Evolutionary conservation across 2,797 vertebrate genomes (phyloP), one percentile per base, ranked within the genome.

Genomic region (Rhinogobio ventralis): DNA sequence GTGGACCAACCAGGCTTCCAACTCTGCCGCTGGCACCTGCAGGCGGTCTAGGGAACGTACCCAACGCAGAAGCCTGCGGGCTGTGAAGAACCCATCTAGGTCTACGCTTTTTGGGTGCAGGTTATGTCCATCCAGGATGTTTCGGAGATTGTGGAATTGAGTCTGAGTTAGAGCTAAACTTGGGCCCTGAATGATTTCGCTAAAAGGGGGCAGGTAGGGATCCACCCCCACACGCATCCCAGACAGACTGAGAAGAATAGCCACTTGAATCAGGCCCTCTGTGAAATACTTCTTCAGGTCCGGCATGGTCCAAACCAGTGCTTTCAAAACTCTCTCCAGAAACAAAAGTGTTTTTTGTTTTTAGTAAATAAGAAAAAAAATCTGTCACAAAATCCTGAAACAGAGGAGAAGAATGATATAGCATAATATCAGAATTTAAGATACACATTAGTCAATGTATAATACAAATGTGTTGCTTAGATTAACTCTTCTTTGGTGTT

Each of bases 271-370:
- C 19, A 99, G 96, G 89, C 97, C 97, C 91, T 99, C 97, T 0
- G 95, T 97, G 92, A 99, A 96, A 93, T 97, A 97, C 90, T 99
- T 98, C 94, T 99, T 99, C 89, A 98, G 91, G 93, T 95, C 95
- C 92, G 96, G 87, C 89, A 89, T 89, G 68, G 36, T 39, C 77
- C 10, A 49, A 60, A 78, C 64, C 64, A 30, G 10, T 53, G 3
- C 72, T 53, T 69, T 45, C 55, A 77, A 60, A 45, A 60, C 33
- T 33, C 28, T 42, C 74, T 76, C 13, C 55, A 60, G 39, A 2
- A 60, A 60, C 3, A 30, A 60, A 60, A 39, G 0, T 30, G 30
- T 36, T 4, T 13, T 11, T 51, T 20, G 7, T 30, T 23, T 46
- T 46, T 45, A 7, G n/a, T 64, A 13, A 3, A 64, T 7, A 79